A percentile compares a stretch with the other conserved stretches of the same genome.
Evolutionary conservation across 2,113 vertebrate species (phyloP).

Genomic region (Anarhynchus alexandrinus): DNA sequence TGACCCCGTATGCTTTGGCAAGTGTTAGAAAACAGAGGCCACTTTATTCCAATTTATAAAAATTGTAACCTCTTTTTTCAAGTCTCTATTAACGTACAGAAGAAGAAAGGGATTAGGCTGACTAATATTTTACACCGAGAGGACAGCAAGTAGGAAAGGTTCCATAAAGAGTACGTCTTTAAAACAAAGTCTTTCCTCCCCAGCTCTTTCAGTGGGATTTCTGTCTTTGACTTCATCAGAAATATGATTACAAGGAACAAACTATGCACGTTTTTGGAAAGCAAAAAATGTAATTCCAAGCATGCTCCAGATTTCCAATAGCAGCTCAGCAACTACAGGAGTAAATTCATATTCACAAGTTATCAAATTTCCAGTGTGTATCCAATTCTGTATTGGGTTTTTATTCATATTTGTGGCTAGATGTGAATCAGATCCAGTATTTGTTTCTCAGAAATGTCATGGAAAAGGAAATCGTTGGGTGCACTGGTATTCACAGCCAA

Average conservation of each 20-base stretch:
- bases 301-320: conserved; percentile 59
- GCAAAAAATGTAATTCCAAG: conserved; percentile 54
- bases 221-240: conserved; percentile 49
- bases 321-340: conserved; percentile 31
- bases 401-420: conserved; percentile 61
- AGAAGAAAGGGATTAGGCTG: conserved; percentile 30
- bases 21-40: conserved; percentile 40
- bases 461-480: conserved; percentile 62
- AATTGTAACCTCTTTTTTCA: conserved; percentile 9
- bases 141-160: conserved; percentile 30
- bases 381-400: conserved; percentile 53
- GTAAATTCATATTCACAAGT: conserved; percentile 53
- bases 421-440: conserved; percentile 45
- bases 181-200: conserved; percentile 35
- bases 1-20: conserved; percentile 3
- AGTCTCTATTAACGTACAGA: neutral
- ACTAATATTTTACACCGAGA: conserved; percentile 14
- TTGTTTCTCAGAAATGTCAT: conserved; percentile 60
- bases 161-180: neutral
- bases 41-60: conserved; percentile 32
- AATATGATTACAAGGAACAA: conserved; percentile 34
- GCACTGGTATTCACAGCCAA: conserved; percentile 43
- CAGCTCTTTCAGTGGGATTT: conserved; percentile 23
- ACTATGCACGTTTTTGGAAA: conserved; percentile 59
- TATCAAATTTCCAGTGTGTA: conserved; percentile 5